phyloP scores from a whole-genome alignment of 2,888 invertebrate species.

The Acrobasis consociella region DNA sequence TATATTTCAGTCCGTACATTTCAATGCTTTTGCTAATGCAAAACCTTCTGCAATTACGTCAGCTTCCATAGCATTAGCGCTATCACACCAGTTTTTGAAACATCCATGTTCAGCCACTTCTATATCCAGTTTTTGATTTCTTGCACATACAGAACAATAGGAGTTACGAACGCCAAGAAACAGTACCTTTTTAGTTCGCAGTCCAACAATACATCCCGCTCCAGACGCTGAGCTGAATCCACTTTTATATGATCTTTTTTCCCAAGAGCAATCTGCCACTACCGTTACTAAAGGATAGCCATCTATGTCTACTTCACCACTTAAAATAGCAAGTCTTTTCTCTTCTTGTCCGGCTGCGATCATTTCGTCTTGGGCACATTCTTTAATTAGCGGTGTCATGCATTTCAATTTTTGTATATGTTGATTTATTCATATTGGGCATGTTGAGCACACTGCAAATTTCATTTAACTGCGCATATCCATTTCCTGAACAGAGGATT shows the following conservation, averaged over 20 bases:
- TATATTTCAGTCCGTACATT: not conserved
- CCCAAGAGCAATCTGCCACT: slow-evolving; percentile 4
- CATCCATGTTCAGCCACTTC: slow-evolving; percentile 19
- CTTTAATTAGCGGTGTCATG: no score
- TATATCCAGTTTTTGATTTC: slow-evolving; percentile 22
- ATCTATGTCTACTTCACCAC: slow-evolving; percentile 21
- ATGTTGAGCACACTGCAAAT: slow-evolving; percentile 1
- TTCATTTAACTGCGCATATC: slow-evolving; percentile 21
- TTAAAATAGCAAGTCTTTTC: slow-evolving; percentile 3
- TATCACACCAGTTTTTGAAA: slow-evolving; percentile 24
- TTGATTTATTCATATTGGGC: no score
- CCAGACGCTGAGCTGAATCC: slow-evolving; percentile 24
- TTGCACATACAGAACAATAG: slow-evolving; percentile 24
- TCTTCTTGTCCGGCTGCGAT: not conserved
- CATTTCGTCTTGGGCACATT: slow-evolving; percentile 16
- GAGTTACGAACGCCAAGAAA: slow-evolving; percentile 25
- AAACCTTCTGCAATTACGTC: slow-evolving; percentile 10
- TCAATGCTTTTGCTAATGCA: no score
- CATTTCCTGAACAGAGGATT: slow-evolving; percentile 24
- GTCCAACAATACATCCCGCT: slow-evolving; percentile 25
- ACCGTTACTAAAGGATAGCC: slow-evolving; percentile 16
- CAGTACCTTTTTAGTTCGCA: slow-evolving; percentile 25
- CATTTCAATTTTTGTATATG: no score
- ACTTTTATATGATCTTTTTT: slow-evolving; percentile 19
- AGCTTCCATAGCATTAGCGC: slow-evolving; percentile 25